phyloP scores from a whole-genome alignment of 1,140 invertebrate genomes.

The Sarcophaga peregrina region DNA sequence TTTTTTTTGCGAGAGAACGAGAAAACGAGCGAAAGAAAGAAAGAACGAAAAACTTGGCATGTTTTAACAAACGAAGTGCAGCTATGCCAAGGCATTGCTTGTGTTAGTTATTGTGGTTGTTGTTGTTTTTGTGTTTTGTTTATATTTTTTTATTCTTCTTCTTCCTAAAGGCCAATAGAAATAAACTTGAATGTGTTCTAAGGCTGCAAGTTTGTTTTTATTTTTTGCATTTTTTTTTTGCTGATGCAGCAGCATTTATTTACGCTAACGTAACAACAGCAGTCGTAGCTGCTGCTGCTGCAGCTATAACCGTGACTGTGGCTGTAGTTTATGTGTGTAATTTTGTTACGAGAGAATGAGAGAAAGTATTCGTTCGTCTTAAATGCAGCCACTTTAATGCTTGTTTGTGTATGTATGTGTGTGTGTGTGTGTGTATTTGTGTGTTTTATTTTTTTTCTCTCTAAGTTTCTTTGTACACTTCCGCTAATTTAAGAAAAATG shows the following conservation, averaged over 20 bases:
- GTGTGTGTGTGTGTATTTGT: background rate
- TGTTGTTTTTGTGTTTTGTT: too few relatives aligned
- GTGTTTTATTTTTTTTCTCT: background rate
- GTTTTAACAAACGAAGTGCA: too few relatives aligned
- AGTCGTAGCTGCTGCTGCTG: too few relatives aligned
- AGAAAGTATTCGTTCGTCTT: background rate
- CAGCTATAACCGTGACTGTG: background rate
- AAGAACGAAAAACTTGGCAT: too few relatives aligned
- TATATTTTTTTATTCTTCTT: too few relatives aligned
- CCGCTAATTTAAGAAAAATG: conserved; percentile 8
- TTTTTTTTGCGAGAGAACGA: too few relatives aligned
- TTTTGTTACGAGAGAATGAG: background rate
- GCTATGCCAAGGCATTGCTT: too few relatives aligned
- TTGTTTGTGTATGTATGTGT: background rate
- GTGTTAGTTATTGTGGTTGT: too few relatives aligned
- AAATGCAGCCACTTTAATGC: background rate
- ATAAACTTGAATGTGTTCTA: too few relatives aligned
- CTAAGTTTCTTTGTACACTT: background rate
- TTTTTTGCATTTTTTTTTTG: background rate
- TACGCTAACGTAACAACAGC: background rate
- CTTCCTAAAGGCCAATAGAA: too few relatives aligned
- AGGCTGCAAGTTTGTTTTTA: background rate
- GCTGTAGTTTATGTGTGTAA: background rate
- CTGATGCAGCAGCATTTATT: background rate
- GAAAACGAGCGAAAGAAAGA: too few relatives aligned